A percentile compares a stretch with the other conserved stretches of the same genome.
Conservation (phyloP, 2,797 vertebrate species). For the Allobates femoralis region DNA sequence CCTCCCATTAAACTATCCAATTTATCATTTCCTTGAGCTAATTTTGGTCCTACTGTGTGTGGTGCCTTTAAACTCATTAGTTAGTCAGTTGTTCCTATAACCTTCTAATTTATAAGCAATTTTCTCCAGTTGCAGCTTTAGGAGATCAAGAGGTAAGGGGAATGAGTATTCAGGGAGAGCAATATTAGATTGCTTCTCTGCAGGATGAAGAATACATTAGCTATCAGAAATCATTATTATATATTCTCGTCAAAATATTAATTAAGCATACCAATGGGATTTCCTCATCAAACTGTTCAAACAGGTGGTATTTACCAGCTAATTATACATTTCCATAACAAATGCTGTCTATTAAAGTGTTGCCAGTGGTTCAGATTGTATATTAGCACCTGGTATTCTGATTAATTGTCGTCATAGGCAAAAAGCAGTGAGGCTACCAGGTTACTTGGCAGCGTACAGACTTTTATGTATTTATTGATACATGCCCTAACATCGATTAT, state of each 20-base stretch:
- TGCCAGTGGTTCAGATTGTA: slow-evolving; percentile 54
- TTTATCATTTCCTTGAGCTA: slow-evolving; percentile 52
- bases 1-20: slow-evolving; percentile 47
- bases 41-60: slow-evolving; percentile 57
- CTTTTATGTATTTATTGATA: slow-evolving; percentile 40
- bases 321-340: slow-evolving; percentile 62
- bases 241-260: slow-evolving; percentile 61
- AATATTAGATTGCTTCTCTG: slow-evolving; percentile 54
- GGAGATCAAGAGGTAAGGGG: slow-evolving; percentile 47
- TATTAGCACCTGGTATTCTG: slow-evolving; percentile 62
- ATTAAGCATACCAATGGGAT: slow-evolving; percentile 61
- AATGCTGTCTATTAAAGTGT: slow-evolving; percentile 59
- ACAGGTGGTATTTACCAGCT: slow-evolving; percentile 46
- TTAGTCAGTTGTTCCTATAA: slow-evolving; percentile 54
- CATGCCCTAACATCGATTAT: slow-evolving; percentile 28
- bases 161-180: slow-evolving; percentile 52
- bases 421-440: slow-evolving; percentile 6
- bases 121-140: slow-evolving; percentile 47
- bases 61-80: slow-evolving; percentile 62
- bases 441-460: slow-evolving; percentile 20
- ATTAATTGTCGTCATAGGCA: slow-evolving; percentile 55
- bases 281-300: slow-evolving; percentile 58
- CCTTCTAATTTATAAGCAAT: slow-evolving; percentile 63
- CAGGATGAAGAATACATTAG: slow-evolving; percentile 50
- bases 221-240: slow-evolving; percentile 64